Evolutionary conservation across 2,113 vertebrate genomes (phyloP).

Genomic region (Halcyon malimbica): DNA sequence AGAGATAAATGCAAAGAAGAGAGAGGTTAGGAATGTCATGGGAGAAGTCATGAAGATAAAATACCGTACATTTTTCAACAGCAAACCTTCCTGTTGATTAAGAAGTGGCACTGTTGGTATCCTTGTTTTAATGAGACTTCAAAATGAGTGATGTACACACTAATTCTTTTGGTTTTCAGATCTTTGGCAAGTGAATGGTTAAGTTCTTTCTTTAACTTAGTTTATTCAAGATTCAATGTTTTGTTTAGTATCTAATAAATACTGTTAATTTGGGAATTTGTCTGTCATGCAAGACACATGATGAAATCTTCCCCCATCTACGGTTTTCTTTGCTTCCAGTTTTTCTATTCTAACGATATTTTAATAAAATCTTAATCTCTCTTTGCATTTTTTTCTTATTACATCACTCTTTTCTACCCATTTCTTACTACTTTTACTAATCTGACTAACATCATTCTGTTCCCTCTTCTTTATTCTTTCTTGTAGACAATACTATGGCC

Average conservation of each 20-base stretch:
- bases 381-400: neutral
- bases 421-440: neutral
- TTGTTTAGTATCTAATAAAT: neutral
- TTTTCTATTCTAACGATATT: neutral
- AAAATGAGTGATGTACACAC: slow-evolving; percentile 23
- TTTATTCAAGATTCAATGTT: neutral
- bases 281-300: neutral
- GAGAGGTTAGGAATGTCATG: neutral
- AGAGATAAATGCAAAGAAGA: neutral
- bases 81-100: slow-evolving; percentile 23
- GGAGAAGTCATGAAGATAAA: slow-evolving; percentile 36
- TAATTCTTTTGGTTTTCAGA: slow-evolving; percentile 24
- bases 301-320: neutral
- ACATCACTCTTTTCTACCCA: neutral
- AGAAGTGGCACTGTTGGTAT: slow-evolving; percentile 15
- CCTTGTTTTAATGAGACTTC: slow-evolving; percentile 52
- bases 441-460: neutral
- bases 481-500: neutral
- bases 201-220: neutral
- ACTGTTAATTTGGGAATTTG: neutral
- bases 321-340: neutral
- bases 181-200: neutral
- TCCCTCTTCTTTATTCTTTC: neutral
- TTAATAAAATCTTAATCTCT: neutral
- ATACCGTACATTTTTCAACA: slow-evolving; percentile 6